Evolutionary conservation across 1,140 invertebrate genomes (phyloP).

Genomic region (Plodia interpunctella): DNA sequence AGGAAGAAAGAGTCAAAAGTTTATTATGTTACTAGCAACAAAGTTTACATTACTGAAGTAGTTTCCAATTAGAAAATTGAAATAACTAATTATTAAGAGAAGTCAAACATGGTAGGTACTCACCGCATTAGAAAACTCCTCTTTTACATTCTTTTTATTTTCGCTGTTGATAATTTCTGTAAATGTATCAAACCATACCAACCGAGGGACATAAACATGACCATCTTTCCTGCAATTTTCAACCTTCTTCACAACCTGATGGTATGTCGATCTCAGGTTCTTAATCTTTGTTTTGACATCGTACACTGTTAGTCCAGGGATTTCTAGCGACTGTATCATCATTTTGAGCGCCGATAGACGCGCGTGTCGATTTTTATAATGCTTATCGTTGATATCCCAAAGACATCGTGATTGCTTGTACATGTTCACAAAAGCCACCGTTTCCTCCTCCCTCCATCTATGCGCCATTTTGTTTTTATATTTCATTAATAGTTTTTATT

Average conservation of each 20-base stretch:
- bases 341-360: background rate
- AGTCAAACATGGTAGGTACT: background rate
- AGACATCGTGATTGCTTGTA: background rate
- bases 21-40: too few relatives aligned
- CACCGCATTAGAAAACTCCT: background rate
- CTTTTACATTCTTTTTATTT: background rate
- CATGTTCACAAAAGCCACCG: background rate
- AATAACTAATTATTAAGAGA: too few relatives aligned
- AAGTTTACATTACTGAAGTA: too few relatives aligned
- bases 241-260: background rate
- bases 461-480: conserved; percentile 3
- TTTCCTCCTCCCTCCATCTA: conserved; percentile 5
- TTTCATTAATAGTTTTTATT: background rate
- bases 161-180: background rate
- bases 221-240: background rate
- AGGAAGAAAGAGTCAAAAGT: too few relatives aligned
- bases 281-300: conserved; percentile 2
- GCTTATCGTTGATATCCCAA: background rate
- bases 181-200: background rate
- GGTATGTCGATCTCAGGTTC: background rate
- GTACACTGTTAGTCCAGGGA: background rate
- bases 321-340: background rate
- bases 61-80: too few relatives aligned
- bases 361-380: background rate
- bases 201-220: background rate